Evolutionary conservation across 92 coral and sea anemone species (phyloP), one percentile per base, ranked within the genome.

Genomic region (Hydrozoanthus gracilis): DNA sequence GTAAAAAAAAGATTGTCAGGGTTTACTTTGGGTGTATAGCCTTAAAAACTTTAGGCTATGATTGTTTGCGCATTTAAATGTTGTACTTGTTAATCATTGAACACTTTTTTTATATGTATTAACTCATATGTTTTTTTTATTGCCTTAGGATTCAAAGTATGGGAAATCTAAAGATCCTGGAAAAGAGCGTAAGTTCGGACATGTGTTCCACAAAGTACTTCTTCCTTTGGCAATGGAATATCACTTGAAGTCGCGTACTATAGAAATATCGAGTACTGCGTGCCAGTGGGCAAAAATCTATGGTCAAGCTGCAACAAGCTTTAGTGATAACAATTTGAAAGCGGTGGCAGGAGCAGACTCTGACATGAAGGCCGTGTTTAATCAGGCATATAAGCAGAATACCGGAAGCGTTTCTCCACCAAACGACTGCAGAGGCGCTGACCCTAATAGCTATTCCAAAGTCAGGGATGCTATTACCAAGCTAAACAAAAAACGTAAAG

Each of bases 171-270:
- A 48, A 51, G 83, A 61, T 49, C 18, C 70, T 65, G 71, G 82
- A 27, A 20, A 70, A 54, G 90, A 87, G 7, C 44, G 78, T 35
- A 92, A 89, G 88, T 90, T 92, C 64, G 90, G 90, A 35, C 75
- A 71, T 44, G 51, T 90, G 74, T 56, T 89, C 54, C 80, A 68
- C 15, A 67, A 73, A 27, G 72, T 89, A 15, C 80, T 89, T 15
- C 54, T 92, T 3, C 95, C 92, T 5, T 69, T 92, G 58, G 89
- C 95, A 5, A 9, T 92, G 74, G 95, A 92, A 65, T 84, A 87
- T 52, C 71, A 88, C 79, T 75, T 87, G 27, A 77, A 79, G 27
- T 79, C 95, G 2, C 92, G 95, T 14, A 54, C 61, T 7, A 18
- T 62, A 5, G 95, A 92, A 85, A 56, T 90, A 6, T 74, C 16